Conservation (phyloP, 2,888 invertebrate genomes). For the Thereva unica region DNA sequence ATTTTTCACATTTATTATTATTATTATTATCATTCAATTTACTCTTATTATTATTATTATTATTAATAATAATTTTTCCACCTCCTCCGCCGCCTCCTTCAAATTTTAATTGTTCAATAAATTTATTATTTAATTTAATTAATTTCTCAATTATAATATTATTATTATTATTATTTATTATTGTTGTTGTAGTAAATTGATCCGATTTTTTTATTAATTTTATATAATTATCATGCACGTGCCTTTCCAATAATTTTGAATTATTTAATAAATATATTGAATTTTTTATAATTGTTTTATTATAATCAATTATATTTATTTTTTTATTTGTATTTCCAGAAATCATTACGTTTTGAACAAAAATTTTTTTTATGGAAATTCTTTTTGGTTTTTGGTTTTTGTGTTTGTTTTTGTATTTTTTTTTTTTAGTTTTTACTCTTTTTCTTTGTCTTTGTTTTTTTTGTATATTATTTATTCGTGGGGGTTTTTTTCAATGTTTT, state of each 20-base stretch:
- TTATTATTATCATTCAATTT: neutral
- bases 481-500: neutral
- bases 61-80: conserved; percentile 43
- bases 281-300: conserved; percentile 7
- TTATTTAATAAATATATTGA: neutral
- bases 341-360: conserved; percentile 34
- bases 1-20: neutral
- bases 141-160: too few species aligned
- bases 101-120: conserved; percentile 52
- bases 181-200: neutral
- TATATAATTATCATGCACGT: conserved; percentile 9
- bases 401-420: conserved; percentile 1
- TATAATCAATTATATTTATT: conserved; percentile 15
- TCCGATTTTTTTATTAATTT: conserved; percentile 2
- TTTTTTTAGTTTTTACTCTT: neutral
- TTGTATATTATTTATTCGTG: neutral
- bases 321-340: conserved; percentile 21
- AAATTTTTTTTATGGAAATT: conserved; percentile 6
- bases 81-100: conserved; percentile 54
- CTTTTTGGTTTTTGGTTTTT: conserved; percentile 4
- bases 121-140: conserved; percentile 36
- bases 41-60: neutral
- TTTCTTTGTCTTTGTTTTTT: neutral
- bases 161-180: too few species aligned
- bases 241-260: conserved; percentile 7